These are phyloP conservation scores for Poeciliopsis turrubarensis DNA, from an alignment of 2,113 vertebrate species.

Conservation along the genomic window DNA sequence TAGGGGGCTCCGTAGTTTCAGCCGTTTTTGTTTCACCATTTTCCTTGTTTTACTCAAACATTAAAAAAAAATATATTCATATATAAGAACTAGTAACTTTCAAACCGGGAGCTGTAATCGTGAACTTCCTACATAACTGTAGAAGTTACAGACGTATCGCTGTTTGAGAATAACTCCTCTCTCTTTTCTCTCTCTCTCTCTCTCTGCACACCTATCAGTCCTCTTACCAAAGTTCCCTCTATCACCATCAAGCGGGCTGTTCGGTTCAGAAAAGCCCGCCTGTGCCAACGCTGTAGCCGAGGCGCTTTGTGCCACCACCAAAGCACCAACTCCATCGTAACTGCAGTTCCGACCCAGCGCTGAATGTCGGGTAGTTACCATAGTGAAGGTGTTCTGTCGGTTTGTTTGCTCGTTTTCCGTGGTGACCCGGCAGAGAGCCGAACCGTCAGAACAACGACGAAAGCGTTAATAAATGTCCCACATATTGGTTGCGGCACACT, in stretches of 20 bases:
- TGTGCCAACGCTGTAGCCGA: conserved; percentile 49
- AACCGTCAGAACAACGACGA: neutral
- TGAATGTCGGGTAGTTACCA: conserved; percentile 37
- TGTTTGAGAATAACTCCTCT: too few relatives aligned
- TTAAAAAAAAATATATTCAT: too few relatives aligned
- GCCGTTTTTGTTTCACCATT: too few relatives aligned
- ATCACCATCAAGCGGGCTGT: conserved; percentile 46
- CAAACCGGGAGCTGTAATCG: too few relatives aligned
- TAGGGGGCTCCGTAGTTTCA: too few relatives aligned
- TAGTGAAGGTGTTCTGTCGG: neutral
- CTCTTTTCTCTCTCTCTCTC: too few relatives aligned
- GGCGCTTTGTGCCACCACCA: conserved; percentile 49
- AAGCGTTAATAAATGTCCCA: conserved; percentile 3
- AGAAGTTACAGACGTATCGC: neutral
- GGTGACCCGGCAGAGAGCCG: too few relatives aligned
- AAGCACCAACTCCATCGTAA: conserved; percentile 54
- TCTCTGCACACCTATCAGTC: too few relatives aligned
- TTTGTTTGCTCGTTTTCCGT: too few relatives aligned
- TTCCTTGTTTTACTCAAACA: too few relatives aligned
- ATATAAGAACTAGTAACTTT: too few relatives aligned
- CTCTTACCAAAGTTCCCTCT: conserved; percentile 51
- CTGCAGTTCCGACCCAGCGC: conserved; percentile 6
- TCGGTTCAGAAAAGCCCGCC: conserved; percentile 26
- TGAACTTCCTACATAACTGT: too few relatives aligned
- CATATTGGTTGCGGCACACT: conserved; percentile 35